Base-by-base conservation (phyloP, 2,797 vertebrate species). In the Poeciliopsis presidionis region DNA sequence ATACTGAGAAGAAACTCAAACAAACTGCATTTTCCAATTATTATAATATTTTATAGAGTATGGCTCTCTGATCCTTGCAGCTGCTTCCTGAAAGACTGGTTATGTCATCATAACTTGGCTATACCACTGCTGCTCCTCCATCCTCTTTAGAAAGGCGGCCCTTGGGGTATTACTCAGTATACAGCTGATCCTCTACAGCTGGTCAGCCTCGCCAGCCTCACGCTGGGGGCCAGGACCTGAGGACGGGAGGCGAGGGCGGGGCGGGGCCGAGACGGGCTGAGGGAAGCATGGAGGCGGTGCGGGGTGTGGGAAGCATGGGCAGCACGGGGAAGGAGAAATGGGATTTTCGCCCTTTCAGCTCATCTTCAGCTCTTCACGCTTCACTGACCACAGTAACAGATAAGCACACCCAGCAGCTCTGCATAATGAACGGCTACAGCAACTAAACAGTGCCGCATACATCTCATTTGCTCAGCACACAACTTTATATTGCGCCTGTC, bases 371-470 rank as follows among this genome's bases (percentile, higher is more conserved):
- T 96, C 91, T 96, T 95, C 95, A 96, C 89, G 95, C 95, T 95
- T 94, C 94, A 94, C 92, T 95, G 96, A 96, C 92, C 94, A 73
- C 94, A 88, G 95, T 93, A 95, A 96, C 94, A 96, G 95, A 97
- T 96, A 96, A 96, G 96, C 90, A 95, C 88, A 96, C 91, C 96
- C 96, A 94, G 93, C 91, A 95, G 96, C 93, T 94, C 95, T 93
- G 95, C 94, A 95, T 95, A 96, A 95, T 96, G 96, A 96, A 94
- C 85, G 36, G 91, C 75, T 94, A 88, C 91, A 95, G 93, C 91
- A 95, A 94, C 95, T 92, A 92, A 86, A 94, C 94, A 93, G 78
- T 87, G 78, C 82, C 73, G 67, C 87, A 85, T 81, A 88, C 88
- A 18, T 79, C 79, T 83, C 78, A 49, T 82, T 82, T 89, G 82